Conservation (phyloP, 2,888 invertebrate species). For the Ditula angustiorana region DNA sequence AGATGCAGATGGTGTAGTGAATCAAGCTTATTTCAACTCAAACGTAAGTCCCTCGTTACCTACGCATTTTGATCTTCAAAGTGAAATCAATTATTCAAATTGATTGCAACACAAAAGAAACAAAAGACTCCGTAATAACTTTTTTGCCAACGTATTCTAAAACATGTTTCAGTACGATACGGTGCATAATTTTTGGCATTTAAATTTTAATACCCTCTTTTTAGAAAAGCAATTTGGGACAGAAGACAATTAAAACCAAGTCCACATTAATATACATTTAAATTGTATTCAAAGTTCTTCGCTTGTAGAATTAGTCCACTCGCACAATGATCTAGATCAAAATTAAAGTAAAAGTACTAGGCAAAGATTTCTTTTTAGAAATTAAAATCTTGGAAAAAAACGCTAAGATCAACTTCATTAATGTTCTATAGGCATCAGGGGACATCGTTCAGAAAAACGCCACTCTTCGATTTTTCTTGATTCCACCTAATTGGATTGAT, state of each 20-base stretch:
- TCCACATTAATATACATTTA: neutral
- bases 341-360: no score
- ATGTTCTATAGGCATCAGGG: constrained; percentile 22
- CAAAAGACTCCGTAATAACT: constrained; percentile 34
- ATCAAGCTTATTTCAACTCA: constrained; percentile 51
- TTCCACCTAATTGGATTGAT: constrained; percentile 76
- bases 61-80: constrained; percentile 38
- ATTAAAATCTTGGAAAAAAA: neutral
- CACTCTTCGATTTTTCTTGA: constrained; percentile 64
- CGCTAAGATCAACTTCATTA: constrained; percentile 14
- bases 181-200: neutral
- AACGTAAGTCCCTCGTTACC: constrained; percentile 48
- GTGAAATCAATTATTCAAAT: constrained; percentile 45
- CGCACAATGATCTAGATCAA: no score
- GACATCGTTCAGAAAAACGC: constrained; percentile 26
- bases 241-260: neutral
- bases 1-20: constrained; percentile 67
- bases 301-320: no score
- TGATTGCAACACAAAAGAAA: constrained; percentile 46
- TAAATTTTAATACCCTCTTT: neutral
- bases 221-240: neutral
- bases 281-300: no score
- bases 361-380: no score
- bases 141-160: constrained; percentile 29
- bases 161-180: constrained; percentile 16